phyloP scores from a whole-genome alignment of 2,113 vertebrate genomes.

The Stomatorhinus ivindoensis region DNA sequence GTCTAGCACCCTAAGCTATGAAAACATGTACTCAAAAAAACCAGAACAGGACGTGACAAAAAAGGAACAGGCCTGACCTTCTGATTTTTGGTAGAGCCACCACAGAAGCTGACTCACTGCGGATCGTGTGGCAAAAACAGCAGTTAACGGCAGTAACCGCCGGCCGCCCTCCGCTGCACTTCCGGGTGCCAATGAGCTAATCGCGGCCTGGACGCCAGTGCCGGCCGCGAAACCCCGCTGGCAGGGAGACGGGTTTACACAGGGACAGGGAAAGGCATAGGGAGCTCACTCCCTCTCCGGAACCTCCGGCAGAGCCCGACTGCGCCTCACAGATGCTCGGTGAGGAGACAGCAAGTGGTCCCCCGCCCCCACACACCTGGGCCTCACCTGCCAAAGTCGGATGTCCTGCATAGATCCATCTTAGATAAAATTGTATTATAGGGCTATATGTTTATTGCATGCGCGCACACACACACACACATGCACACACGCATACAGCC shows the following conservation, averaged over 20 bases:
- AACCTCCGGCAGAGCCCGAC: background rate
- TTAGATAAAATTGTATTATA: constrained; percentile 5
- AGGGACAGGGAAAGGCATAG: background rate
- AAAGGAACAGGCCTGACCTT: background rate
- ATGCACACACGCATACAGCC: background rate
- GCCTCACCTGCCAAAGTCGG: constrained; percentile 25
- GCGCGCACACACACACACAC: background rate
- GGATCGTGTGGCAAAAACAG: background rate
- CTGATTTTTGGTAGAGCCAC: background rate
- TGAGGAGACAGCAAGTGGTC: background rate
- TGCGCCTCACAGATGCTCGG: background rate
- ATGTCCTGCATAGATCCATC: constrained; percentile 32
- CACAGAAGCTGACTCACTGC: constrained; percentile 3
- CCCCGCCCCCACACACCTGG: background rate
- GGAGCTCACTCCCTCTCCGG: background rate
- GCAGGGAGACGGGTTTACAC: too few species aligned
- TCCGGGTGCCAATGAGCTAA: background rate
- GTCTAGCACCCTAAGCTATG: background rate
- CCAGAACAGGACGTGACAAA: background rate
- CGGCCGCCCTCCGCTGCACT: background rate
- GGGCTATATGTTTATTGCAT: background rate
- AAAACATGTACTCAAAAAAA: background rate
- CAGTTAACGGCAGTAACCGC: constrained; percentile 7
- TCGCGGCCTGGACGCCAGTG: background rate
- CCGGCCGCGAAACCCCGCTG: background rate